Conservation (phyloP, 2,113 vertebrate genomes). For the Xiphophorus hellerii region DNA sequence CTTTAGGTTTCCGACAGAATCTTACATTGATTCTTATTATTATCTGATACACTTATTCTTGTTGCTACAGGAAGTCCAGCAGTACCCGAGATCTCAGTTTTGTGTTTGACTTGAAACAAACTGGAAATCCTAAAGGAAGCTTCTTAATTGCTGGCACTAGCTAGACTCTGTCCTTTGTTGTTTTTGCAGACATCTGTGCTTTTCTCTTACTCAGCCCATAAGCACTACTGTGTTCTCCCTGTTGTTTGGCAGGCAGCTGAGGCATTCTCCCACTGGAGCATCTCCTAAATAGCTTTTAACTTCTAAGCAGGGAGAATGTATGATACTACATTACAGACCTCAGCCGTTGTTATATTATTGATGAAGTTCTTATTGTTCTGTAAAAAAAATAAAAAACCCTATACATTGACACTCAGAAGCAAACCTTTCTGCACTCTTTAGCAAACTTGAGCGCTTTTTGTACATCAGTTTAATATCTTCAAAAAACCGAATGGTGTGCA, state of each 20-base stretch:
- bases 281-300: neutral
- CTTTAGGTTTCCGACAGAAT: too few species aligned
- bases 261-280: neutral
- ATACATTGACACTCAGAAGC: neutral
- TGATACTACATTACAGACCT: neutral
- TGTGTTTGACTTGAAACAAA: neutral
- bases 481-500: neutral
- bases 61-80: conserved; percentile 10
- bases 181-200: neutral
- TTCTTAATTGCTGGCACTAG: neutral
- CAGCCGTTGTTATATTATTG: neutral
- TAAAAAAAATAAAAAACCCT: too few species aligned
- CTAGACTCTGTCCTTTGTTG: neutral
- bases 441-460: too few species aligned
- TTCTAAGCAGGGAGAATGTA: neutral
- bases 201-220: neutral
- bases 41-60: too few species aligned
- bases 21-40: too few species aligned
- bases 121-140: neutral
- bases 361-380: neutral
- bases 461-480: neutral
- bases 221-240: neutral
- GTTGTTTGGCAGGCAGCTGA: conserved; percentile 1
- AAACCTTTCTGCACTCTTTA: neutral
- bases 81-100: neutral